Percentiles rank a stretch among this genome's conserved stretches.
Evolutionary conservation across 2,888 invertebrate species (phyloP).

Genomic region (Enoplolaimus lenunculus): DNA sequence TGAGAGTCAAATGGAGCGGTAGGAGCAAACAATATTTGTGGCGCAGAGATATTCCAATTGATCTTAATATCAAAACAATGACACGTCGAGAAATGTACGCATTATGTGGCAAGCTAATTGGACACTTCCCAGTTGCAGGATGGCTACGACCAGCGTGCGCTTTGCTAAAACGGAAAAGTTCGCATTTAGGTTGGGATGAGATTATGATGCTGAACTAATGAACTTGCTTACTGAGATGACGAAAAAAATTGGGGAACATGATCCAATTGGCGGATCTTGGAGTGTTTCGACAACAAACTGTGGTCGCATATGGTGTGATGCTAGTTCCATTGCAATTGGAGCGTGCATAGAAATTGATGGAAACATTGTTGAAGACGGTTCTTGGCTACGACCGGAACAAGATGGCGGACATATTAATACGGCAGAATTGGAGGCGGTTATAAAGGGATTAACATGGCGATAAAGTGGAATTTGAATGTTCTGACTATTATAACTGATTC

Average conservation of each 20-base stretch:
- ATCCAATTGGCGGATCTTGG: constrained; percentile 10
- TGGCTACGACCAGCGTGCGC: constrained; percentile 12
- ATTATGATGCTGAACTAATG: too few relatives aligned
- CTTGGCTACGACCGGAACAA: constrained; percentile 9
- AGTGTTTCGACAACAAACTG: neutral
- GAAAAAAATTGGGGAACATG: neutral
- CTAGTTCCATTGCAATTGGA: constrained; percentile 4
- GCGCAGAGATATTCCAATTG: constrained; percentile 5
- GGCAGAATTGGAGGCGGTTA: constrained; percentile 11
- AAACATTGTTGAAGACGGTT: constrained; percentile 2
- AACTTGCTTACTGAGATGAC: too few relatives aligned
- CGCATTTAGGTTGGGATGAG: constrained; percentile 5
- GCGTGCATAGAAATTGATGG: constrained; percentile 5
- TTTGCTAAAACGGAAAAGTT: constrained; percentile 1
- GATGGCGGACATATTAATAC: constrained; percentile 10
- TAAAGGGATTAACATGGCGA: constrained; percentile 14
- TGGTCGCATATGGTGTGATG: constrained; percentile 14
- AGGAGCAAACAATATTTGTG: neutral
- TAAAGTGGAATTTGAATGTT: neutral
- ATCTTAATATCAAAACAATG: neutral
- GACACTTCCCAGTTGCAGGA: constrained; percentile 11
- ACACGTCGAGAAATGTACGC: neutral
- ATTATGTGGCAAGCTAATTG: constrained; percentile 7
- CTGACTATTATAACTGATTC: constrained; percentile 1
- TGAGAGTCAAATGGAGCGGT: neutral